Conservation (phyloP, 2,113 vertebrate genomes). For the Chroicocephalus ridibundus region DNA sequence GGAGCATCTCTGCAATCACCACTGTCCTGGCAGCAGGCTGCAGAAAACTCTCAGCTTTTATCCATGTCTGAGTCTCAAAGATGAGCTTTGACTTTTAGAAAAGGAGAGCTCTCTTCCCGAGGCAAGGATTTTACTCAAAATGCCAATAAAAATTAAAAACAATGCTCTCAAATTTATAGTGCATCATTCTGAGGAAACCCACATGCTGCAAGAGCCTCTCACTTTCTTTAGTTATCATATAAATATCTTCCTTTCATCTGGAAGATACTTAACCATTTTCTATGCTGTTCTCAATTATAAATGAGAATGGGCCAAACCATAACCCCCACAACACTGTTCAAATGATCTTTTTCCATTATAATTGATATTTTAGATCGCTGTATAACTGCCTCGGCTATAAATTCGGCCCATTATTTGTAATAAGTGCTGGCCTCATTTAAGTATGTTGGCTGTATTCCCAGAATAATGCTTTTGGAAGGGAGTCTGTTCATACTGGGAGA, state of each 20-base stretch:
- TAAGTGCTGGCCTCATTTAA: conserved; percentile 40
- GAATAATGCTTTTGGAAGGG: conserved; percentile 46
- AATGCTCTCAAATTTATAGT: not conserved
- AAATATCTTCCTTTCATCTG: not conserved
- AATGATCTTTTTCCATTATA: conserved; percentile 22
- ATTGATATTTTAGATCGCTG: conserved; percentile 50
- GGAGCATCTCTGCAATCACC: not conserved
- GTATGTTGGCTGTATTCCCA: conserved; percentile 42
- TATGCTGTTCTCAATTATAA: conserved; percentile 22
- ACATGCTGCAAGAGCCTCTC: not conserved
- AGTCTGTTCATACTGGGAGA: not conserved
- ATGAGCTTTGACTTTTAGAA: not conserved
- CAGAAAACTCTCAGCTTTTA: not conserved
- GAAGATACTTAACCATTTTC: conserved; percentile 1
- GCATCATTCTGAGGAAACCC: not conserved
- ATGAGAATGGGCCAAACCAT: not conserved
- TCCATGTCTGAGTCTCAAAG: not conserved
- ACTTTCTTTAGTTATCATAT: not conserved
- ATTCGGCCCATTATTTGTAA: conserved; percentile 47
- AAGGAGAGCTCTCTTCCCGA: not conserved
- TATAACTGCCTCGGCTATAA: conserved; percentile 33
- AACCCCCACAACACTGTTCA: not conserved
- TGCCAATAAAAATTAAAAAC: not conserved
- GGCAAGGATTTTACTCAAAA: not conserved
- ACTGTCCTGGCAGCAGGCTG: not conserved